Conservation (phyloP, 1,140 invertebrate genomes). For the Prorops nasuta region DNA sequence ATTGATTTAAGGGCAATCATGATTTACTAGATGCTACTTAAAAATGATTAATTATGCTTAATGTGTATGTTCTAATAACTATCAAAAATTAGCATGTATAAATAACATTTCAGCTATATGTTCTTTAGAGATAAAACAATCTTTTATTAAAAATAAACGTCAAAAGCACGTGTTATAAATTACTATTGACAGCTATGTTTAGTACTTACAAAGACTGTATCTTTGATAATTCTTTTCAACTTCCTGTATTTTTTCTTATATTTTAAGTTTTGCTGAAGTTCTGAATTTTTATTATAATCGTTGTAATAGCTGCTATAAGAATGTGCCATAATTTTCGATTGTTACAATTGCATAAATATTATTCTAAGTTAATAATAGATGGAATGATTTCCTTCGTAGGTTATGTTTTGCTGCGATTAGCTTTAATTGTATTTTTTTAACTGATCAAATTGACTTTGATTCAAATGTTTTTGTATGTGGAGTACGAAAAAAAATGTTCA, state of each 20-base stretch:
- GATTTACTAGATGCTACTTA: too few species aligned
- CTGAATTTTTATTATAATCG: slow-evolving; percentile 42
- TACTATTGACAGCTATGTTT: background rate
- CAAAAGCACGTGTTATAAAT: background rate
- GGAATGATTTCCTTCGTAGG: too few species aligned
- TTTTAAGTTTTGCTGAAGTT: slow-evolving; percentile 50
- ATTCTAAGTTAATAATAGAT: too few species aligned
- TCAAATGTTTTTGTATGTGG: too few species aligned
- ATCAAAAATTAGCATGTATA: background rate
- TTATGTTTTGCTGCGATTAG: too few species aligned
- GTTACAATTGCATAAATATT: too few species aligned
- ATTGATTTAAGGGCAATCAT: background rate
- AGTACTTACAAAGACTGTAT: slow-evolving; percentile 58
- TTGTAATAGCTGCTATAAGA: slow-evolving; percentile 42
- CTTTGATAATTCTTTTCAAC: slow-evolving; percentile 57
- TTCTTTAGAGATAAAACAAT: too few species aligned
- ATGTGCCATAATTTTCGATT: slow-evolving; percentile 32
- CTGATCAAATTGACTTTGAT: too few species aligned
- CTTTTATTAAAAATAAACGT: background rate
- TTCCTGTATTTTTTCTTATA: slow-evolving; percentile 60
- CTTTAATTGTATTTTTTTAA: too few species aligned
- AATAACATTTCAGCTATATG: too few species aligned
- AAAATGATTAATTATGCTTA: too few species aligned
- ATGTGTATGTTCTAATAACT: background rate
- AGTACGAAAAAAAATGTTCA: too few species aligned